Conservation (phyloP, 2,888 invertebrate species). For the Diaprepes abbreviatus region DNA sequence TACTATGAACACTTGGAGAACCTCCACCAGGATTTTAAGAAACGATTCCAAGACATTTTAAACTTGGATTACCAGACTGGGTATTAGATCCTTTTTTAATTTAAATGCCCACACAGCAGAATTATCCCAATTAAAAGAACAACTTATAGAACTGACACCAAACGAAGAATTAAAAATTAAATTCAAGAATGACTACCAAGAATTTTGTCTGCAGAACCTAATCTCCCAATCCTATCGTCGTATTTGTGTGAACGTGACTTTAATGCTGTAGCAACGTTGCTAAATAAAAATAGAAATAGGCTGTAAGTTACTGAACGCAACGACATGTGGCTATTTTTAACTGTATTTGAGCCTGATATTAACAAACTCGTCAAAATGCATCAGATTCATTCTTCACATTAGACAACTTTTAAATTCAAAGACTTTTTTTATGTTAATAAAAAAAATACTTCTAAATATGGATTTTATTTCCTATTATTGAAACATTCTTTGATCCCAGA, state of each 20-base stretch:
- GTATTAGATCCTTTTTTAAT: slow-evolving; percentile 54
- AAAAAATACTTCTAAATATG: too few species aligned
- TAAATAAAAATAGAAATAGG: slow-evolving; percentile 14
- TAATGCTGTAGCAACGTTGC: slow-evolving; percentile 20
- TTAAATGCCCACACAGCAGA: slow-evolving; percentile 47
- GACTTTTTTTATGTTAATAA: too few species aligned
- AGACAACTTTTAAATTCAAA: not conserved
- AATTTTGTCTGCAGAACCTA: not conserved
- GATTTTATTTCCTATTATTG: too few species aligned
- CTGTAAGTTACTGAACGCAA: not conserved
- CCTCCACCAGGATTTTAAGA: slow-evolving; percentile 51
- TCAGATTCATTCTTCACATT: too few species aligned
- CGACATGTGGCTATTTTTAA: not conserved
- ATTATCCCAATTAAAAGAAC: slow-evolving; percentile 51
- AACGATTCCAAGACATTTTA: slow-evolving; percentile 53
- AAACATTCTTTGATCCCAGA: too few species aligned
- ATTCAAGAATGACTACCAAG: too few species aligned
- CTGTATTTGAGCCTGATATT: not conserved
- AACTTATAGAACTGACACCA: slow-evolving; percentile 53
- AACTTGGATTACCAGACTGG: slow-evolving; percentile 52
- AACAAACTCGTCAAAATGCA: not conserved
- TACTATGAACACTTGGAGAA: slow-evolving; percentile 22
- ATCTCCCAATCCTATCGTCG: slow-evolving; percentile 9
- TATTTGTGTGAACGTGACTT: slow-evolving; percentile 32
- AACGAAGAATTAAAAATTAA: slow-evolving; percentile 41